Evolutionary conservation across 2,888 invertebrate species (phyloP).

Genomic region (Sycophila texana): DNA sequence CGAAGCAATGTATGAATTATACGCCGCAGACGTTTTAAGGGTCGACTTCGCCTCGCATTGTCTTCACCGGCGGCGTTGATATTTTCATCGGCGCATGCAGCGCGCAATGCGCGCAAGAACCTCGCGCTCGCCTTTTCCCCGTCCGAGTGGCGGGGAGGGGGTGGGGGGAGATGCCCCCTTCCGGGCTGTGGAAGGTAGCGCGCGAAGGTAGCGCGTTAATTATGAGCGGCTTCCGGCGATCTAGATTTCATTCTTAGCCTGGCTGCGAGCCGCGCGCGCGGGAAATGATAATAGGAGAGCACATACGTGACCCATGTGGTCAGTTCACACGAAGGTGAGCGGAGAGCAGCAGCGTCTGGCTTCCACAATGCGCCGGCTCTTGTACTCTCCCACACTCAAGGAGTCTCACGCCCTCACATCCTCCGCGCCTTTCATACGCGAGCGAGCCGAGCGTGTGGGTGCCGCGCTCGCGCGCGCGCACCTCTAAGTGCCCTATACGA

Average conservation of each 20-base stretch:
- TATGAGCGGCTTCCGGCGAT: slow-evolving; percentile 76
- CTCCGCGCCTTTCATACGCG: slow-evolving; percentile 63
- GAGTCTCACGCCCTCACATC: slow-evolving; percentile 76
- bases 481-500: background rate
- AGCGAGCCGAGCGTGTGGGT: slow-evolving; percentile 4
- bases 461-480: slow-evolving; percentile 11
- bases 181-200: background rate
- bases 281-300: slow-evolving; percentile 73
- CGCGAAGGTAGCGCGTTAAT: slow-evolving; percentile 71
- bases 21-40: background rate
- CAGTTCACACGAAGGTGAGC: slow-evolving; percentile 74
- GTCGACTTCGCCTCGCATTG: slow-evolving; percentile 28
- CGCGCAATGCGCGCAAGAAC: background rate
- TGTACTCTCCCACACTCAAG: slow-evolving; percentile 75
- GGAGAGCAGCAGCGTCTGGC: slow-evolving; percentile 55
- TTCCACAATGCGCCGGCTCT: slow-evolving; percentile 70
- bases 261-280: slow-evolving; percentile 64
- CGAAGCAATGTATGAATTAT: background rate
- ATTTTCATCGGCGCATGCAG: slow-evolving; percentile 43
- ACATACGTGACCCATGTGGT: slow-evolving; percentile 75
- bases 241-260: slow-evolving; percentile 75
- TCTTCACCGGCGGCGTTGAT: slow-evolving; percentile 47
- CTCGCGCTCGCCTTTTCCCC: background rate
- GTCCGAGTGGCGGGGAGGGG: background rate
- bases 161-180: slow-evolving; percentile 2